A percentile compares a stretch with the other conserved stretches of the same genome.
These are phyloP conservation scores for Ageneiosus marmoratus DNA, from an alignment of 2,113 vertebrate species.

Conservation along the genomic window DNA sequence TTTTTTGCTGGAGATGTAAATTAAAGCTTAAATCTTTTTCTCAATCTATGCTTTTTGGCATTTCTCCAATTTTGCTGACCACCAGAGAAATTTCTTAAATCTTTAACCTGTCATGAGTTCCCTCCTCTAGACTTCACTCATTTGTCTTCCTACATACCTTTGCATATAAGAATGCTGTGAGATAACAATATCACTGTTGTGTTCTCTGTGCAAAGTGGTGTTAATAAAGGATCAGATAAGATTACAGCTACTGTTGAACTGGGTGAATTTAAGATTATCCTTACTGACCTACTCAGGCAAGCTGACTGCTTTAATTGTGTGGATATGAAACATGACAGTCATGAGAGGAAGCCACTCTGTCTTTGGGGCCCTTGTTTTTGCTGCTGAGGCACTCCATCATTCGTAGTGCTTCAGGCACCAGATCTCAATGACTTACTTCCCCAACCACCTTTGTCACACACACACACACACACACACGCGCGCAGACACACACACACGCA, in stretches of 20 bases:
- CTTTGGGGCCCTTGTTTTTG: constrained; percentile 60
- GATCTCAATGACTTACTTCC: constrained; percentile 40
- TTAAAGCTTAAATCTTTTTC: constrained; percentile 3
- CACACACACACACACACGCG: constrained; percentile 31
- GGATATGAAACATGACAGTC: constrained; percentile 61
- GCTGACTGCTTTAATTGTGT: constrained; percentile 67
- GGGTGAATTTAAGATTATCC: constrained; percentile 47
- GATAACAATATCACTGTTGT: constrained; percentile 60
- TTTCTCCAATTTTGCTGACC: background rate
- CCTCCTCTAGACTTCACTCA: constrained; percentile 53
- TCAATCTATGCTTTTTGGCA: background rate
- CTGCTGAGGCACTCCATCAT: constrained; percentile 59
- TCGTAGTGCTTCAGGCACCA: constrained; percentile 49
- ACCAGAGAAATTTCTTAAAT: background rate
- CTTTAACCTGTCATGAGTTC: constrained; percentile 53
- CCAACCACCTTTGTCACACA: background rate
- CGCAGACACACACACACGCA: constrained; percentile 36
- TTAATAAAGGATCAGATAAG: constrained; percentile 69
- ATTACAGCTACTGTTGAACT: constrained; percentile 63
- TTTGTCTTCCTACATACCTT: constrained; percentile 60
- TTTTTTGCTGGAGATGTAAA: background rate
- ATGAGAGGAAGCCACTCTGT: constrained; percentile 59
- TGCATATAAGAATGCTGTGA: constrained; percentile 59
- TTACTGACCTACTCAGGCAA: constrained; percentile 27
- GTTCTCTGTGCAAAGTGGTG: constrained; percentile 62